phyloP scores from a whole-genome alignment of 2,113 vertebrate genomes.

The Pristiophorus japonicus region DNA sequence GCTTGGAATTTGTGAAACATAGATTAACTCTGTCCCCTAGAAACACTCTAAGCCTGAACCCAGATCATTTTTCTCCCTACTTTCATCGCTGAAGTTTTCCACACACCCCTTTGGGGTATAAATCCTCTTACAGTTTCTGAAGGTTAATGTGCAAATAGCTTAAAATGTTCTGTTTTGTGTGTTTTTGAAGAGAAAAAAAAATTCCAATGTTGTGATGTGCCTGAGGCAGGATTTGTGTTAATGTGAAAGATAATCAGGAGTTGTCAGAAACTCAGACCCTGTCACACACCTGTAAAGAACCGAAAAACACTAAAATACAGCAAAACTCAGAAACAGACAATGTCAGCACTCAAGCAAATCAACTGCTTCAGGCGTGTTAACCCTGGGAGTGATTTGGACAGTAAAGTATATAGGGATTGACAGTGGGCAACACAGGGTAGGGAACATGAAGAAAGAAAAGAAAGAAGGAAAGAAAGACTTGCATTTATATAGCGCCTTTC shows the following conservation, averaged over 20 bases:
- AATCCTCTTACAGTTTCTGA: constrained; percentile 2
- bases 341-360: constrained; percentile 27
- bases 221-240: constrained; percentile 35
- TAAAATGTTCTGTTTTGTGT: background rate
- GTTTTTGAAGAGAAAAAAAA: background rate
- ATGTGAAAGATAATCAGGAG: constrained; percentile 37
- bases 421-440: background rate
- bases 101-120: background rate
- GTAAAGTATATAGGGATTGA: constrained; percentile 8
- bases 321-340: background rate
- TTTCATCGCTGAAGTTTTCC: background rate
- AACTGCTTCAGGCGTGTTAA: constrained; percentile 22
- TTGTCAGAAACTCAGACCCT: constrained; percentile 22
- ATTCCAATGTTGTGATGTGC: background rate
- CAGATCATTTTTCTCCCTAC: background rate
- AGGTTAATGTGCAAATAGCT: constrained; percentile 18
- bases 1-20: background rate
- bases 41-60: background rate
- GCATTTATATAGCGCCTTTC: too few species aligned
- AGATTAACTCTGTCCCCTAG: background rate
- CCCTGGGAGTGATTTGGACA: constrained; percentile 9
- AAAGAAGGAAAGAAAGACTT: too few species aligned
- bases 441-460: too few species aligned
- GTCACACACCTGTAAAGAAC: constrained; percentile 32
- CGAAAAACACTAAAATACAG: background rate